Percentiles rank a stretch among this genome's conserved stretches.
These are phyloP conservation scores for Sacculina carcini DNA, from an alignment of 2,888 invertebrate genomes.

Conservation along the genomic window DNA sequence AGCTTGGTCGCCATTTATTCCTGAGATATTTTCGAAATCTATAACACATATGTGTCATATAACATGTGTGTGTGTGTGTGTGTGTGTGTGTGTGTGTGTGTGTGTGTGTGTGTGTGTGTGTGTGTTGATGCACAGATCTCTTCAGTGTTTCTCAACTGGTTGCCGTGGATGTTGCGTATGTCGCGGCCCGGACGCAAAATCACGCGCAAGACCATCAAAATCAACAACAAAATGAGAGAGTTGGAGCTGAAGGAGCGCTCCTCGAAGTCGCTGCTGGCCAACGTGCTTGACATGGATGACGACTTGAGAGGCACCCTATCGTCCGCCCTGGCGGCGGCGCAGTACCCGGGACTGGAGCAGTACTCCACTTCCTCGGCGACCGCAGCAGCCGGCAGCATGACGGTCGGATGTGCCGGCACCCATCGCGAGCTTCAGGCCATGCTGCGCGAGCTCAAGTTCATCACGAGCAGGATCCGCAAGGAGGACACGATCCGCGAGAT, in stretches of 20 bases:
- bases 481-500: constrained; percentile 41
- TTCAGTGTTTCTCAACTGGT: constrained; percentile 82
- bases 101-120: too few species aligned
- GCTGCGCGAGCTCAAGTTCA: constrained; percentile 73
- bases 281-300: constrained; percentile 84
- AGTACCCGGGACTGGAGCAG: constrained; percentile 17
- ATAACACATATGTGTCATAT: too few species aligned
- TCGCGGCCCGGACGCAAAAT: constrained; percentile 82
- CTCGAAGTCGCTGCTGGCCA: constrained; percentile 74
- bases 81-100: too few species aligned
- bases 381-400: neutral
- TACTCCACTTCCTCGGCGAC: constrained; percentile 4
- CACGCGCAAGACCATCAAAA: constrained; percentile 62
- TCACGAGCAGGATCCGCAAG: constrained; percentile 76
- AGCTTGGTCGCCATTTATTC: too few species aligned
- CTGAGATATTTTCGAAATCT: too few species aligned
- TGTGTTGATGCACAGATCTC: too few species aligned
- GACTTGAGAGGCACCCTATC: constrained; percentile 44
- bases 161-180: constrained; percentile 90
- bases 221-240: constrained; percentile 74
- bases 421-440: constrained; percentile 52
- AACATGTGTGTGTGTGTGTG: too few species aligned
- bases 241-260: constrained; percentile 77
- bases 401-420: constrained; percentile 2
- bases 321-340: constrained; percentile 19